phyloP scores from a whole-genome alignment of 1,140 invertebrate genomes.

The Diabrotica undecimpunctata region DNA sequence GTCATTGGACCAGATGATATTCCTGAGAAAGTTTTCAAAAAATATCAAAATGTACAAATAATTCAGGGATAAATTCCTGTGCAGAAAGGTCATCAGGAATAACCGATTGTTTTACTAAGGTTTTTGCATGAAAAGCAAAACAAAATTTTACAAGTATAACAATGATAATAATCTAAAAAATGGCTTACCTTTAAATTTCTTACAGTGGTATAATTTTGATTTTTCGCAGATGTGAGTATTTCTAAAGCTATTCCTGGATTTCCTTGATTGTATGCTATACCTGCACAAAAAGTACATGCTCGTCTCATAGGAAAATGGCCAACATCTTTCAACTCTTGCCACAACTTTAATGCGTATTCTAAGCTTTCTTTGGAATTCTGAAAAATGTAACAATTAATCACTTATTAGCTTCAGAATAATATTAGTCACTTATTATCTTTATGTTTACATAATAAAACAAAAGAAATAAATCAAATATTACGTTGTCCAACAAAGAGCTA shows the following conservation, averaged over 20 bases:
- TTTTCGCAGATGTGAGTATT: slow-evolving; percentile 52
- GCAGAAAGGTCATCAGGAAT: no score
- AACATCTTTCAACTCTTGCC: slow-evolving; percentile 54
- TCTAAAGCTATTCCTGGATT: slow-evolving; percentile 64
- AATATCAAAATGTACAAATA: no score
- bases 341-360: slow-evolving; percentile 59
- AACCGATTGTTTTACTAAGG: no score
- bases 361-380: slow-evolving; percentile 70
- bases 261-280: slow-evolving; percentile 66
- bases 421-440: not conserved
- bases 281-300: slow-evolving; percentile 58
- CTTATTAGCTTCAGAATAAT: not conserved
- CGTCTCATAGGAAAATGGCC: slow-evolving; percentile 58
- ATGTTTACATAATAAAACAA: no score
- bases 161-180: no score
- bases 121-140: no score
- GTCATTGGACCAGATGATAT: no score
- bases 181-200: slow-evolving; percentile 62
- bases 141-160: no score
- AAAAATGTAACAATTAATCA: slow-evolving; percentile 33
- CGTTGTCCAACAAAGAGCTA: no score
- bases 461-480: no score
- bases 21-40: no score
- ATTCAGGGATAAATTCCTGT: no score
- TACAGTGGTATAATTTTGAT: slow-evolving; percentile 61